Conservation (phyloP, 2,888 invertebrate genomes). For the Lasioglossum calceatum region DNA sequence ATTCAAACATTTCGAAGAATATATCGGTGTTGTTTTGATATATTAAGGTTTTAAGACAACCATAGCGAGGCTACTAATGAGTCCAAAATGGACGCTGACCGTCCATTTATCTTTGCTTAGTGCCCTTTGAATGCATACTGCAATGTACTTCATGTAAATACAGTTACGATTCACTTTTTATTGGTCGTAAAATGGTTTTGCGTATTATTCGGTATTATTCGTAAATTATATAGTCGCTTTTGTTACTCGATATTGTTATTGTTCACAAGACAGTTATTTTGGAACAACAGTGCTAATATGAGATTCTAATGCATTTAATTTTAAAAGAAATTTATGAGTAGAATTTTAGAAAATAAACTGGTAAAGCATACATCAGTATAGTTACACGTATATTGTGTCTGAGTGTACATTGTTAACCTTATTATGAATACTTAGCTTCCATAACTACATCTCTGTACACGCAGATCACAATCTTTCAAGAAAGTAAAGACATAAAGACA, state of each 20-base stretch:
- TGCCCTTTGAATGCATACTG: background rate
- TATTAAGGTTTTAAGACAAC: background rate
- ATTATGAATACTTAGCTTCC: background rate
- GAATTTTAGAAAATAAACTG: no score
- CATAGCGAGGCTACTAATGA: background rate
- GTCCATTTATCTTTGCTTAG: background rate
- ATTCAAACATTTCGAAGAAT: background rate
- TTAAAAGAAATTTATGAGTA: background rate
- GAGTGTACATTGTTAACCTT: background rate
- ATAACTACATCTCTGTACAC: no score
- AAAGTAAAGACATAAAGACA: background rate
- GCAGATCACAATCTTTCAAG: background rate
- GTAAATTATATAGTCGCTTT: background rate
- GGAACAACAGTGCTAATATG: background rate
- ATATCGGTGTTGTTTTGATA: background rate
- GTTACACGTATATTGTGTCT: no score
- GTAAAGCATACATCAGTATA: no score
- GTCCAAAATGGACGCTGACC: background rate
- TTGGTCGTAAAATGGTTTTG: background rate
- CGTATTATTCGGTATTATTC: no score
- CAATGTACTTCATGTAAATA: background rate
- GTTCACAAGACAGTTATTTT: background rate
- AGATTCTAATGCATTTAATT: background rate
- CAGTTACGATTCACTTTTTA: background rate
- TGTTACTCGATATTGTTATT: background rate